Percentiles rank a stretch among this genome's conserved stretches.
These are phyloP conservation scores for Zoanthus gigantus DNA, from an alignment of 92 coral and sea anemone species.

Conservation along the genomic window DNA sequence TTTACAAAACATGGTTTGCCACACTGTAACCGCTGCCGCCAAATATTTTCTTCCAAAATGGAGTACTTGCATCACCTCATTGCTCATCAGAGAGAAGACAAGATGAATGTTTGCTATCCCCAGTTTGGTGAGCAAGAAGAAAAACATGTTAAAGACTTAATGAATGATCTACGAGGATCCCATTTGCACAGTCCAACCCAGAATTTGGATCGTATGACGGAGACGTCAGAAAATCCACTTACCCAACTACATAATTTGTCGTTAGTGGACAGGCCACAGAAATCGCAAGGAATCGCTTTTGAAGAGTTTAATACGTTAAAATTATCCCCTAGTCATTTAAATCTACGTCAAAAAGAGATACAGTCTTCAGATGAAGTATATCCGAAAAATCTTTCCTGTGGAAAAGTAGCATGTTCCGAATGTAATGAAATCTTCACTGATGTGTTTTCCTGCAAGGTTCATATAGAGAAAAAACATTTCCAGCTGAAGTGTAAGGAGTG, in stretches of 20 bases:
- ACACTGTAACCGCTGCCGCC: slow-evolving; percentile 87
- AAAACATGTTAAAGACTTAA: background rate
- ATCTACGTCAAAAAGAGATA: background rate
- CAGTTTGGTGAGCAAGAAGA: slow-evolving; percentile 31
- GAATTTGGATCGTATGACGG: slow-evolving; percentile 1
- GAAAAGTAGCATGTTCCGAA: slow-evolving; percentile 71
- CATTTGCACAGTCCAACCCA: slow-evolving; percentile 7
- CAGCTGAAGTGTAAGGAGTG: slow-evolving; percentile 87
- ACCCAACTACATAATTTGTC: slow-evolving; percentile 10
- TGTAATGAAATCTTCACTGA: slow-evolving; percentile 78
- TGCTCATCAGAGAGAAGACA: slow-evolving; percentile 81
- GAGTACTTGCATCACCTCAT: slow-evolving; percentile 89
- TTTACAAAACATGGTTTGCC: slow-evolving; percentile 66
- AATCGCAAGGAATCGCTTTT: background rate
- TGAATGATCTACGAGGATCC: slow-evolving; percentile 21
- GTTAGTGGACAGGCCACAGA: slow-evolving; percentile 5
- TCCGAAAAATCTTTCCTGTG: slow-evolving; percentile 26
- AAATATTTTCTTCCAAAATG: slow-evolving; percentile 84
- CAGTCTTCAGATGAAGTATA: slow-evolving; percentile 33
- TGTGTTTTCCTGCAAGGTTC: slow-evolving; percentile 68
- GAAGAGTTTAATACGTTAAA: background rate
- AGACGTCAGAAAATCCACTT: slow-evolving; percentile 17
- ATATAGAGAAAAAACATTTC: slow-evolving; percentile 80
- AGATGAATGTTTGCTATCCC: slow-evolving; percentile 32
- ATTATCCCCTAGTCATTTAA: background rate